Base-by-base conservation (phyloP, 1,140 invertebrate genomes). In the Diprion similis region DNA sequence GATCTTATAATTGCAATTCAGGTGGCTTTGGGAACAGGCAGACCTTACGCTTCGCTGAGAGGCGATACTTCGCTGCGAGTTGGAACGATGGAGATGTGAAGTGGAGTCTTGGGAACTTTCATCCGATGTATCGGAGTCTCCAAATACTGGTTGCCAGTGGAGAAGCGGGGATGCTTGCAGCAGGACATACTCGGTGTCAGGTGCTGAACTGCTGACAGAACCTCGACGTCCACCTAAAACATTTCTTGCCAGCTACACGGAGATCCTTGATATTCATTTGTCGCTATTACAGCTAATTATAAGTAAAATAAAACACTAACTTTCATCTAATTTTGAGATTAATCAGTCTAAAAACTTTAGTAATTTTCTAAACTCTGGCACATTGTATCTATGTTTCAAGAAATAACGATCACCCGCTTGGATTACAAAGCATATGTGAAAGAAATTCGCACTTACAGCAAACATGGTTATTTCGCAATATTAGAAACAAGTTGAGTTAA, bases 121-220 rank as follows among this genome's bases (percentile, higher is more conserved):
- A 13, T 81, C 79, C 4, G 81, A 82, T 8, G 79, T 83, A 8
- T 76, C 78, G 0, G 73, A 73, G 0, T 86, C 83, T 1, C 86
- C 83, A 8, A 78, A 81, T 0, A 86, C 82, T 15, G 89, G 89
- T n/a, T 88, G 83, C 90, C 90, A 91, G 59, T 89, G 86, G 24
- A 86, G 80, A n/a, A 89, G 77, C 10, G 89, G 89, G 37, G 88
- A 90, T 6, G 89, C 81, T 76, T 91, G 90, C 19, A 91, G 84
- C 24, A 91, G 77, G n/a, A 91, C 86, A 70, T 88, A 90, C 73
- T 90, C 89, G n/a, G 89, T 90, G 70, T 91, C 87, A 8, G 79
- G 83, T 6, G 76, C 73, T 17, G 81, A 74, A 15, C 68, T 71
- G 71, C 74, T 75, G 64, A 74, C 59, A 75, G 83, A 83, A 67